These are phyloP conservation scores for Bradypodion pumilum DNA, from an alignment of 2,797 vertebrate genomes.

Conservation along the genomic window DNA sequence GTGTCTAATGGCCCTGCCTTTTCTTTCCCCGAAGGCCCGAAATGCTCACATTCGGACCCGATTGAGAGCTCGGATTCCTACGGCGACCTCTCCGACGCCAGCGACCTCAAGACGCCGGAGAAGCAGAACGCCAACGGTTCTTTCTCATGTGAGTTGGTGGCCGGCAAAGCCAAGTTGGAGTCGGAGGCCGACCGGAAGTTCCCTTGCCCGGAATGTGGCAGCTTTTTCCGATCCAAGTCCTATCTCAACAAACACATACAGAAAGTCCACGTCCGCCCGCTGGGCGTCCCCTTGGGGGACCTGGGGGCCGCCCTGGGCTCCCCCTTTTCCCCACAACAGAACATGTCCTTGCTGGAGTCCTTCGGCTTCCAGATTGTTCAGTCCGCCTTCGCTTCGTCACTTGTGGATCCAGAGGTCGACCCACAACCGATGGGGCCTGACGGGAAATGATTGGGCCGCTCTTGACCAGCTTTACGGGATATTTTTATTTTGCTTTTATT, in stretches of 20 bases:
- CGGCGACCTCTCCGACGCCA: constrained; percentile 91
- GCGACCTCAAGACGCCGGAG: constrained; percentile 91
- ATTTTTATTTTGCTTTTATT: no score
- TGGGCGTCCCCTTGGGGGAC: constrained; percentile 82
- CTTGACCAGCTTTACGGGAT: constrained; percentile 35
- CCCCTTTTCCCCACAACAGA: constrained; percentile 97
- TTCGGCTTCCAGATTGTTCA: constrained; percentile 99
- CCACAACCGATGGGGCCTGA: constrained; percentile 91
- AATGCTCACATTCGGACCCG: constrained; percentile 96
- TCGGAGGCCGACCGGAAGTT: constrained; percentile 93
- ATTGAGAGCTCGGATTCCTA: constrained; percentile 95
- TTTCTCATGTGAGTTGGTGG: constrained; percentile 80
- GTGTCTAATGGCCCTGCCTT: constrained; percentile 55
- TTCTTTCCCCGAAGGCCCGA: constrained; percentile 88
- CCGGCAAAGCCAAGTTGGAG: constrained; percentile 88
- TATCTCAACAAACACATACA: constrained; percentile 99
- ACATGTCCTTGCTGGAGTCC: constrained; percentile 98
- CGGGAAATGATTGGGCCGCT: constrained; percentile 87
- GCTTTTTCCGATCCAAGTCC: constrained; percentile 98
- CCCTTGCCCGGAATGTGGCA: constrained; percentile 91
- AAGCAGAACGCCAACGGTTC: constrained; percentile 85
- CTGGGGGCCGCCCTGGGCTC: constrained; percentile 85
- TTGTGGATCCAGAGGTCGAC: constrained; percentile 93
- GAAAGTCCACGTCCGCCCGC: constrained; percentile 90
- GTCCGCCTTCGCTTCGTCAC: constrained; percentile 95